Evolutionary conservation across 2,797 vertebrate species (phyloP).

Genomic region (Pipistrellus kuhlii): DNA sequence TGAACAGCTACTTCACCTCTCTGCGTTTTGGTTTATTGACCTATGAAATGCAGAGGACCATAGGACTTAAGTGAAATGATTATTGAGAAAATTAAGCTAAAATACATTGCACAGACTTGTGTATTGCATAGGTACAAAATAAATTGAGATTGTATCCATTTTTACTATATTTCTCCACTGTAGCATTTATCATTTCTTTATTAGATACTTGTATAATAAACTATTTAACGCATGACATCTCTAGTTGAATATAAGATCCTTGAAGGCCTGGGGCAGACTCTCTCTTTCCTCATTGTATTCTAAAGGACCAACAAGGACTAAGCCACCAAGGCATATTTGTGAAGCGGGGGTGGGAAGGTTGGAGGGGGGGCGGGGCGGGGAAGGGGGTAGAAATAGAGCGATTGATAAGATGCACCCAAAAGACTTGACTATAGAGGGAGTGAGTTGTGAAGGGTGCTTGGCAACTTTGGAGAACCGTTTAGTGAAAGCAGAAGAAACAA

Average conservation of each 20-base stretch:
- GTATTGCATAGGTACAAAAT: neutral
- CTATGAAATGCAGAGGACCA: neutral
- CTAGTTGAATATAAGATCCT: neutral
- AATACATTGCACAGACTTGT: neutral
- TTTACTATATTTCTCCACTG: neutral
- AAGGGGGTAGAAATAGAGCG: neutral
- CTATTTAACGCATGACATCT: neutral
- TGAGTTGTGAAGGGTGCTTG: neutral
- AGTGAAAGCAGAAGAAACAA: neutral
- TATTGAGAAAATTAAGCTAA: slow-evolving; percentile 26
- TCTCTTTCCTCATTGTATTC: neutral
- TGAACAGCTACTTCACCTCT: neutral
- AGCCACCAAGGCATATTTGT: neutral
- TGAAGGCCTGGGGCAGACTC: neutral
- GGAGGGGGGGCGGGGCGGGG: too few species aligned
- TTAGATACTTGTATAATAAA: slow-evolving; percentile 36
- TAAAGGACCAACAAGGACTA: neutral
- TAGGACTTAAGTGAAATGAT: neutral
- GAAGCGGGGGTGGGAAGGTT: neutral
- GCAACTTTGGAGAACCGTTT: neutral
- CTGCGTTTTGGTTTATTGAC: neutral
- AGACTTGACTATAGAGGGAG: neutral
- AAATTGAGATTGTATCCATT: neutral
- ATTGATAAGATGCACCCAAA: neutral
- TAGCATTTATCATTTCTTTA: slow-evolving; percentile 7